A percentile compares a stretch with the other conserved stretches of the same genome.
Conservation (phyloP, 2,888 invertebrate genomes). For the Polydrusus pterygomalis region DNA sequence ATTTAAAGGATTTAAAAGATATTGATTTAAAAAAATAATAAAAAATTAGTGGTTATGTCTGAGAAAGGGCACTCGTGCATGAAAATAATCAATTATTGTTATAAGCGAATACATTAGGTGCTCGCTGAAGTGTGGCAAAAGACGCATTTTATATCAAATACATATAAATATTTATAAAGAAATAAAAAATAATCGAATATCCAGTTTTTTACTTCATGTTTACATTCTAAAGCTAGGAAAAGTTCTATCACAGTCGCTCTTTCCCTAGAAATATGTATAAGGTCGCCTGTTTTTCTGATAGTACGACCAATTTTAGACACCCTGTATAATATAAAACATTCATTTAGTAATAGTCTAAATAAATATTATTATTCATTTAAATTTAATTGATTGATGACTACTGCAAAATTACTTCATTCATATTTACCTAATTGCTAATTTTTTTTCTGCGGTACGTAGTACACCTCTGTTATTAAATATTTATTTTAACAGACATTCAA, state of each 20-base stretch:
- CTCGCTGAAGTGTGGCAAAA: slow-evolving; percentile 1
- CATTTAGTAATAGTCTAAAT: slow-evolving; percentile 21
- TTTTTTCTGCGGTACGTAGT: slow-evolving; percentile 2
- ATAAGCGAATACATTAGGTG: slow-evolving; percentile 5
- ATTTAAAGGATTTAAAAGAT: slow-evolving; percentile 23
- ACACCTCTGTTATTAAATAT: slow-evolving; percentile 24
- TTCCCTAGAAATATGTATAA: no score
- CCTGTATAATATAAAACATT: not conserved
- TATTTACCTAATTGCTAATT: slow-evolving; percentile 16
- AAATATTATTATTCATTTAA: slow-evolving; percentile 18
- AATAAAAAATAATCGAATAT: no score
- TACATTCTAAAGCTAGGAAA: no score
- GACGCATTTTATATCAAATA: slow-evolving; percentile 1
- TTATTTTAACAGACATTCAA: no score
- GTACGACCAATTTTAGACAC: no score
- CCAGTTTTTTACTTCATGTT: no score
- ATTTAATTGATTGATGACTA: slow-evolving; percentile 27
- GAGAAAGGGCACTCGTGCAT: slow-evolving; percentile 10
- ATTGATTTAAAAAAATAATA: not conserved
- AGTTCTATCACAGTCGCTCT: no score
- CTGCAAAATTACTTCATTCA: slow-evolving; percentile 39
- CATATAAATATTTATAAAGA: no score
- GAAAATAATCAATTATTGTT: slow-evolving; percentile 9
- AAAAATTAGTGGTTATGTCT: not conserved
- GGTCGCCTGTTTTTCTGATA: no score